Percentiles rank a stretch among this genome's conserved stretches.
Evolutionary conservation across 2,113 vertebrate genomes (phyloP).

Genomic region (Cyprinodon tularosa): DNA sequence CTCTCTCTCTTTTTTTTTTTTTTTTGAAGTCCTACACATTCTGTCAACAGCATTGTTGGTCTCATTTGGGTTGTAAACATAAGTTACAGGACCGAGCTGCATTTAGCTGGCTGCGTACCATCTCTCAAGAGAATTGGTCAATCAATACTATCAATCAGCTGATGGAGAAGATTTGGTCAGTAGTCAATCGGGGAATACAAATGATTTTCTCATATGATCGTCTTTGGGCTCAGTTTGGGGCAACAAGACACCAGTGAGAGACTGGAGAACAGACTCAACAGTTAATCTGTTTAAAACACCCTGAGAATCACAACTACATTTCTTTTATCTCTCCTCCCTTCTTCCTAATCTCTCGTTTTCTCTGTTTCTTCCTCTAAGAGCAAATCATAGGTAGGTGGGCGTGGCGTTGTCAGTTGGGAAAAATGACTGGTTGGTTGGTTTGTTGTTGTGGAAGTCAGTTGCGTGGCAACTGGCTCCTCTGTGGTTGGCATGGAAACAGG

Average conservation of each 20-base stretch:
- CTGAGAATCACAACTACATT: slow-evolving; percentile 81
- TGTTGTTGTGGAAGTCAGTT: slow-evolving; percentile 76
- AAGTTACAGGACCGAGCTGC: slow-evolving; percentile 76
- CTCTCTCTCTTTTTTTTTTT: slow-evolving; percentile 34
- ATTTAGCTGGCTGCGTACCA: slow-evolving; percentile 52
- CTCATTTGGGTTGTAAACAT: slow-evolving; percentile 84
- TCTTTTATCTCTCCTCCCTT: slow-evolving; percentile 62
- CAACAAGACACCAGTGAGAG: slow-evolving; percentile 75
- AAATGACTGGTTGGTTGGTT: slow-evolving; percentile 75
- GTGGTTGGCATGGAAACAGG: slow-evolving; percentile 82
- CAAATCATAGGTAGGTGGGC: slow-evolving; percentile 65
- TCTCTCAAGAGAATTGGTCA: slow-evolving; percentile 70
- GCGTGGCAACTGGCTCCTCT: slow-evolving; percentile 78
- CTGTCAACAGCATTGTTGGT: slow-evolving; percentile 84
- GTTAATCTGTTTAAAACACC: slow-evolving; percentile 78
- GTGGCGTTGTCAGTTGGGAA: slow-evolving; percentile 72
- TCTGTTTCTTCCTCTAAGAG: slow-evolving; percentile 63
- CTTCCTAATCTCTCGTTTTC: slow-evolving; percentile 57
- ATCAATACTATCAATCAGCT: slow-evolving; percentile 71
- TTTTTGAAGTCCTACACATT: slow-evolving; percentile 79
- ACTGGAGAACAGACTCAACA: slow-evolving; percentile 74
- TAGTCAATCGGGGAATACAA: slow-evolving; percentile 50
- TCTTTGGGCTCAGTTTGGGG: slow-evolving; percentile 81
- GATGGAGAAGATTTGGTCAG: slow-evolving; percentile 73
- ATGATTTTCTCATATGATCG: slow-evolving; percentile 62